Evolutionary conservation across 2,888 invertebrate genomes (phyloP).

Genomic region (Spisula subtruncata): DNA sequence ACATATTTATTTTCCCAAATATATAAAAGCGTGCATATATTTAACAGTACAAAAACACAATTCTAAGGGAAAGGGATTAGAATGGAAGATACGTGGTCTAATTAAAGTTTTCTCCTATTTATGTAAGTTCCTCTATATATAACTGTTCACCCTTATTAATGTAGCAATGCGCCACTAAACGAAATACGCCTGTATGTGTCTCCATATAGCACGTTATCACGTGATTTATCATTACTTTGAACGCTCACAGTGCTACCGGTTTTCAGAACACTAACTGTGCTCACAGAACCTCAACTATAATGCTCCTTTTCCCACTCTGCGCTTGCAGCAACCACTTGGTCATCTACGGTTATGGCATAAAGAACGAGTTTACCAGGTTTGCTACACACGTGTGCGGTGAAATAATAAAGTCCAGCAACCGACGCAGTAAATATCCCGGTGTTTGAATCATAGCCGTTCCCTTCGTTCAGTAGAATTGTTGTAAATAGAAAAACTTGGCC

Average conservation of each 20-base stretch:
- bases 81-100: no score
- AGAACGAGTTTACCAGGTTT: not conserved
- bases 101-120: no score
- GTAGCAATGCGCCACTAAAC: not conserved
- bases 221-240: no score
- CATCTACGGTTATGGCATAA: not conserved
- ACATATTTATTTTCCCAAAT: no score
- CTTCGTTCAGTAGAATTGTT: not conserved
- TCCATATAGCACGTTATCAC: not conserved
- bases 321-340: not conserved
- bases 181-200: not conserved
- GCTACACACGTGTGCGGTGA: not conserved
- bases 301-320: no score
- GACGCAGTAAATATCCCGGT: not conserved
- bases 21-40: no score
- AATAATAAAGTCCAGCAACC: not conserved
- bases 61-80: no score
- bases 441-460: not conserved
- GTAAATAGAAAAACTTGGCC: not conserved
- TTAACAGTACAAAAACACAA: no score
- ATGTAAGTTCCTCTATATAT: no score
- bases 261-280: not conserved
- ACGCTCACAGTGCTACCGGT: no score
- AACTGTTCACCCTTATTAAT: no score
- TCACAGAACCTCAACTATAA: not conserved